phyloP scores from a whole-genome alignment of 2,797 vertebrate genomes.

The Valencia hispanica region DNA sequence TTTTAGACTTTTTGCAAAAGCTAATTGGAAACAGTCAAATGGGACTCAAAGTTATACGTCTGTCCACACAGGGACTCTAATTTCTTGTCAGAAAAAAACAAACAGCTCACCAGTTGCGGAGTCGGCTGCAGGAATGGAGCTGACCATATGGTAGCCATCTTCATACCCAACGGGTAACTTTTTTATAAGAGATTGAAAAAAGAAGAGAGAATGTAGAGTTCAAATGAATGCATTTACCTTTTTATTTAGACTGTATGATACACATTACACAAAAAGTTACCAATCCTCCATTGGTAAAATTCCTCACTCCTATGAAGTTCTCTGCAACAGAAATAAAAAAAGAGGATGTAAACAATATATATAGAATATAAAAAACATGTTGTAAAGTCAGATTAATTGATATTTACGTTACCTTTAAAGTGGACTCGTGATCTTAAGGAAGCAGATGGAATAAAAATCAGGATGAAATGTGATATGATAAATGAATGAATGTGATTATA shows the following conservation, averaged over 20 bases:
- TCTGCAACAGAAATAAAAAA: not conserved
- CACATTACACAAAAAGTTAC: not conserved
- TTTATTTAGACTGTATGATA: not conserved
- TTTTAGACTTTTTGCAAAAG: not conserved
- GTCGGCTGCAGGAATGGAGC: not conserved
- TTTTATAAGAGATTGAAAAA: not conserved
- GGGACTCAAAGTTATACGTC: not conserved
- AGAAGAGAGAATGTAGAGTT: not conserved
- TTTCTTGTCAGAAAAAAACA: not conserved
- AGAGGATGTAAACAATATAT: not conserved
- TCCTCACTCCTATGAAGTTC: not conserved
- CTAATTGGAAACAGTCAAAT: not conserved
- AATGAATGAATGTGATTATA: not conserved
- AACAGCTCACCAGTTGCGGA: constrained; percentile 19
- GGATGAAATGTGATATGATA: not conserved
- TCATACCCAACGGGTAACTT: constrained; percentile 7
- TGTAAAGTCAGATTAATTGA: not conserved
- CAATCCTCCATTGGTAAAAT: not conserved
- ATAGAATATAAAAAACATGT: not conserved
- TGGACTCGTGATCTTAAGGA: not conserved
- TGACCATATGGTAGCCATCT: not conserved
- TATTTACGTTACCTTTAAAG: not conserved
- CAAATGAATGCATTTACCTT: not conserved
- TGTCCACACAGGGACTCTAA: not conserved
- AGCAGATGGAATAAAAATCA: not conserved